A percentile compares a stretch with the other conserved stretches of the same genome.
Evolutionary conservation across 2,113 vertebrate genomes (phyloP).

Genomic region (Clarias magur): DNA sequence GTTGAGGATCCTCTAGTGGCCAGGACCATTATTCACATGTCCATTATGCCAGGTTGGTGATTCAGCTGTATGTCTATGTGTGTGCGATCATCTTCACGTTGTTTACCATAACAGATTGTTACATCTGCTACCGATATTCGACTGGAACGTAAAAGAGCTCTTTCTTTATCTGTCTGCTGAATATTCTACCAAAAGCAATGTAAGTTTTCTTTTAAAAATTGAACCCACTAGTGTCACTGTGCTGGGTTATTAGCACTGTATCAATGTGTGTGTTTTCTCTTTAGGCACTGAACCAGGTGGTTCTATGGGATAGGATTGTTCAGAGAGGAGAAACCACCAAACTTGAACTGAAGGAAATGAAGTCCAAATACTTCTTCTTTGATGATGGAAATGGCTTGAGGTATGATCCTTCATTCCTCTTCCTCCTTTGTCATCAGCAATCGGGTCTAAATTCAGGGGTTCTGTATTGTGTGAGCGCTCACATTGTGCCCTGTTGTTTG

Average conservation of each 20-base stretch:
- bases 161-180: slow-evolving; percentile 97
- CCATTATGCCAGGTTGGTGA: neutral
- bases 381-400: slow-evolving; percentile 97
- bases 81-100: slow-evolving; percentile 20
- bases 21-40: neutral
- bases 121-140: slow-evolving; percentile 97
- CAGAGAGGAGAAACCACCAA: slow-evolving; percentile 89
- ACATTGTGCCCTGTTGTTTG: no score
- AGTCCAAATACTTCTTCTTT: slow-evolving; percentile 98
- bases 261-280: slow-evolving; percentile 47
- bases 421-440: neutral
- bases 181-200: slow-evolving; percentile 93
- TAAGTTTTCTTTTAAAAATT: slow-evolving; percentile 70
- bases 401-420: slow-evolving; percentile 61
- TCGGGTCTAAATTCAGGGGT: neutral
- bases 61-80: neutral
- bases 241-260: neutral
- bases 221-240: neutral
- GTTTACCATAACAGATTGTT: slow-evolving; percentile 75
- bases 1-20: neutral
- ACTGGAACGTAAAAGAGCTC: slow-evolving; percentile 98
- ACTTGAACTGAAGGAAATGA: slow-evolving; percentile 87
- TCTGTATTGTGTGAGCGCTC: no score
- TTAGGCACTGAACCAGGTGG: slow-evolving; percentile 94
- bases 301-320: slow-evolving; percentile 97